Base-by-base conservation (phyloP, 2,113 vertebrate genomes). In the Syrrhaptes paradoxus region DNA sequence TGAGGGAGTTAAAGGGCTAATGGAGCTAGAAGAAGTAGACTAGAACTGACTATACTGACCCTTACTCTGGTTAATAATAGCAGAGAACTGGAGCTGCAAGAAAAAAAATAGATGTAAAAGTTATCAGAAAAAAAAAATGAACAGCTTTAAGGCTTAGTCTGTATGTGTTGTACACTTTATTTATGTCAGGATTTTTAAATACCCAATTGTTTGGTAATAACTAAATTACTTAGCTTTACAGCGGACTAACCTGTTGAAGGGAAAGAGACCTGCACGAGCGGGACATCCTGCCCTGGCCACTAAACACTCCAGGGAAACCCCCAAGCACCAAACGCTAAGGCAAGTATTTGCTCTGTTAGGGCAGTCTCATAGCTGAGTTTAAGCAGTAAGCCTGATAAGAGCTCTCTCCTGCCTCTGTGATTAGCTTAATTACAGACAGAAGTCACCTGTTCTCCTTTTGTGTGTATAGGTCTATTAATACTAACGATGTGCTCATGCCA, bases 401-500 rank as follows among this genome's bases (percentile, higher is more conserved):
- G 51, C 24, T 88, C 83, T 59, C 55, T 73, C 28, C 83, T 84
- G 59, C 52, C 78, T 89, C 58, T 86, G 32, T 52, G 72, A 88
- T 90, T 87, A 90, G 31, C 62, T 88, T 80, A 61, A 88, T 89
- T 92, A 90, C 57, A 84, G 65, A 49, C 79, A 88, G 36, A 71
- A 96, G 45, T 90, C 62, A 74, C 79, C n/a, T 82, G 57, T 49
- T 90, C 72, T 92, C 43, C 45, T 52, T 67, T 55, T 62, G 36
- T 65, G 65, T 46, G 22, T 67, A 18, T 36, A 32, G 55, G 24
- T 72, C 84, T 80, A 54, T 82, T 89, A 84, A 95, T 90, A 78
- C 76, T 57, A 86, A 78, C 17, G 1, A 12, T 72, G 62, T n/a
- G 72, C 43, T 87, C 43, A 17, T 43, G 71, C 81, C 88, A 90